These are phyloP conservation scores for Emmelina monodactyla DNA, from an alignment of 2,888 invertebrate genomes.

Conservation along the genomic window DNA sequence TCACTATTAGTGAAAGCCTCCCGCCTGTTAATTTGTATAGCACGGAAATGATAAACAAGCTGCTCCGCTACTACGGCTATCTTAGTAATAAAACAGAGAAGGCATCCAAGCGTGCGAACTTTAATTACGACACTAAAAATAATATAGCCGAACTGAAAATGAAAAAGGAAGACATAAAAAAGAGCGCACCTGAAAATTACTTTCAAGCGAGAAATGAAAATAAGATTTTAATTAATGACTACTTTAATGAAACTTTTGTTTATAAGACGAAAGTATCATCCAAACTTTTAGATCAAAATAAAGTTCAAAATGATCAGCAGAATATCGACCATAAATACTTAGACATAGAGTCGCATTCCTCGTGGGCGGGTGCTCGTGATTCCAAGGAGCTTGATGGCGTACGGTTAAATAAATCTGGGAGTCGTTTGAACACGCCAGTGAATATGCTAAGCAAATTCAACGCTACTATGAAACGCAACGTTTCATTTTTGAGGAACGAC, in stretches of 20 bases:
- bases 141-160: constrained; percentile 16
- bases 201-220: constrained; percentile 21
- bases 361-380: not conserved
- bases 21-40: constrained; percentile 59
- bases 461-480: constrained; percentile 15
- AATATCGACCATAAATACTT: constrained; percentile 38
- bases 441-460: constrained; percentile 22
- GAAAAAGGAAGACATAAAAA: constrained; percentile 17
- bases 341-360: constrained; percentile 29
- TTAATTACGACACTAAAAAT: constrained; percentile 19
- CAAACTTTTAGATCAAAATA: constrained; percentile 43
- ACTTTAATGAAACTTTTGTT: constrained; percentile 32
- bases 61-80: constrained; percentile 53
- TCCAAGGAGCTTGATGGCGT: not conserved
- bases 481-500: constrained; percentile 13
- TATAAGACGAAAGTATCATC: constrained; percentile 34
- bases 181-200: constrained; percentile 20
- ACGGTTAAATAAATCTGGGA: constrained; percentile 30
- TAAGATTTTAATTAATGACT: constrained; percentile 28
- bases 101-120: constrained; percentile 27
- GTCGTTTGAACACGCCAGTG: constrained; percentile 44
- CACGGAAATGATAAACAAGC: constrained; percentile 60
- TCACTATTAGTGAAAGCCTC: constrained; percentile 56
- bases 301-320: constrained; percentile 36
- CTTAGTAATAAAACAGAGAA: constrained; percentile 53